Evolutionary conservation across 2,888 invertebrate genomes (phyloP).

Genomic region (Zygogramma bicolorata): DNA sequence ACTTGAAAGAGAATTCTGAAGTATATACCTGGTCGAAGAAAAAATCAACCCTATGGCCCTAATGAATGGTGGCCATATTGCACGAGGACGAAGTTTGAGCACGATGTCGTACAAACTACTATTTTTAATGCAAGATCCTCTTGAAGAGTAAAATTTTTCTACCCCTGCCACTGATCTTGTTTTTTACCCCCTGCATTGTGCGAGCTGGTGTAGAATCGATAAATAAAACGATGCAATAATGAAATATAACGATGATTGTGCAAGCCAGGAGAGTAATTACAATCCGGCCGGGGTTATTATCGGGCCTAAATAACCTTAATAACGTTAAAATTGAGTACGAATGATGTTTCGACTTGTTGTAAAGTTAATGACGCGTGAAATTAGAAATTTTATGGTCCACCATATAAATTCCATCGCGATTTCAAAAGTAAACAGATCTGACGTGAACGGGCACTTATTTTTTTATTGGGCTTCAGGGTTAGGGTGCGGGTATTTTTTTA

Average conservation of each 20-base stretch:
- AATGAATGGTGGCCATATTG: too few relatives aligned
- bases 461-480: slow-evolving; percentile 26
- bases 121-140: too few relatives aligned
- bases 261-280: slow-evolving; percentile 56
- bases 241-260: slow-evolving; percentile 56
- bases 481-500: slow-evolving; percentile 15
- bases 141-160: too few relatives aligned
- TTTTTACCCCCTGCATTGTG: slow-evolving; percentile 17
- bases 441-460: slow-evolving; percentile 25
- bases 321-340: slow-evolving; percentile 56
- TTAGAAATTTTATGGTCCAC: slow-evolving; percentile 58
- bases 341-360: slow-evolving; percentile 58
- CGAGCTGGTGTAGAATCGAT: slow-evolving; percentile 29
- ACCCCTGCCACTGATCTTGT: too few relatives aligned
- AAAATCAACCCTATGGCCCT: too few relatives aligned
- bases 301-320: slow-evolving; percentile 56
- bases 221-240: slow-evolving; percentile 49
- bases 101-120: too few relatives aligned
- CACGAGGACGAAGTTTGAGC: too few relatives aligned
- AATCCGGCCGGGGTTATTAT: slow-evolving; percentile 49
- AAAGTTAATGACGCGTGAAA: slow-evolving; percentile 58
- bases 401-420: slow-evolving; percentile 36
- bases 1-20: too few relatives aligned
- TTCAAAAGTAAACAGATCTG: slow-evolving; percentile 35
- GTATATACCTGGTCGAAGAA: too few relatives aligned